Evolutionary conservation across 2,113 vertebrate genomes (phyloP).

Genomic region (Heteronetta atricapilla): DNA sequence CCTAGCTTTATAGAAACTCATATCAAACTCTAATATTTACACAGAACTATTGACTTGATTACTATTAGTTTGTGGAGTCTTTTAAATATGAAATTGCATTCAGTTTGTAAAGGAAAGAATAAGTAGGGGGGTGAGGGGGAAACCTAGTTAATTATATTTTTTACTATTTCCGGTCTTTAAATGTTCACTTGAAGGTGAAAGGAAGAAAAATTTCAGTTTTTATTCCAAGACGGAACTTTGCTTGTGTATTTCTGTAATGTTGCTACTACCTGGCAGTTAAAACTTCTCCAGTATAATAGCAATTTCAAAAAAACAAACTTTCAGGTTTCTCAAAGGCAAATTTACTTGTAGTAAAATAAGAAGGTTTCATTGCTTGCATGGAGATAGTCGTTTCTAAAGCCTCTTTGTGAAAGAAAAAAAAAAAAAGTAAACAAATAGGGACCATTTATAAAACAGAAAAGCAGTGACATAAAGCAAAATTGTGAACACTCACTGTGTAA

Average conservation of each 20-base stretch:
- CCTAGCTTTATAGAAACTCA: background rate
- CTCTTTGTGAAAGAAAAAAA: background rate
- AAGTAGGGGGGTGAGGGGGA: background rate
- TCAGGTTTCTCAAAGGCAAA: background rate
- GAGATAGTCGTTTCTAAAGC: background rate
- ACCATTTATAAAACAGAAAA: background rate
- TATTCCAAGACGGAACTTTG: background rate
- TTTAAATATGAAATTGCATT: background rate
- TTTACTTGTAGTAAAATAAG: background rate
- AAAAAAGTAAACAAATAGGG: background rate
- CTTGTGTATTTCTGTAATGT: background rate
- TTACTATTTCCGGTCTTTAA: background rate
- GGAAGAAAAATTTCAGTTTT: background rate
- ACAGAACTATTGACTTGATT: background rate
- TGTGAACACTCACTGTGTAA: background rate
- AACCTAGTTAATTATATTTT: background rate
- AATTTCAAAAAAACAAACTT: background rate
- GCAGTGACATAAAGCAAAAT: background rate
- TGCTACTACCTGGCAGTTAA: background rate
- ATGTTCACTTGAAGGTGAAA: background rate
- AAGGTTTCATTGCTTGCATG: background rate
- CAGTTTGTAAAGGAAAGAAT: background rate
- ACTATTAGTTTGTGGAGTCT: background rate
- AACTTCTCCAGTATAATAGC: background rate
- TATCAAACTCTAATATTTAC: background rate